Conservation (phyloP, 2,113 vertebrate species). For the Columba livia region DNA sequence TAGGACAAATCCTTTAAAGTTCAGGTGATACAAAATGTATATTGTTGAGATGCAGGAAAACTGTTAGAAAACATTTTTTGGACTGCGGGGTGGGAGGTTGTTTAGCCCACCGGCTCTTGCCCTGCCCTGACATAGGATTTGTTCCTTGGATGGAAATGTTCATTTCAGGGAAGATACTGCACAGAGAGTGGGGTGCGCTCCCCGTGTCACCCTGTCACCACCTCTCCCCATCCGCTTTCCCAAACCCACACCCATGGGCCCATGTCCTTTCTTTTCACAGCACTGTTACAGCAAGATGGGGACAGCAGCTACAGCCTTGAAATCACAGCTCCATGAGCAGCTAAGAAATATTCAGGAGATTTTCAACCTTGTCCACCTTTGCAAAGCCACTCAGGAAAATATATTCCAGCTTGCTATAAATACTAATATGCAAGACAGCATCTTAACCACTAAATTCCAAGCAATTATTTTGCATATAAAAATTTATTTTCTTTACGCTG, state of each 20-base stretch:
- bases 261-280: rapidly evolving
- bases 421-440: background rate
- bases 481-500: background rate
- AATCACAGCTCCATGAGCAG: background rate
- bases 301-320: background rate
- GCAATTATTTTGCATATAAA: conserved; percentile 10
- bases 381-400: background rate
- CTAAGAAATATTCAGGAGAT: background rate
- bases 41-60: background rate
- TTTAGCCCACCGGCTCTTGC: background rate
- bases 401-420: background rate
- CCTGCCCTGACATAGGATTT: background rate
- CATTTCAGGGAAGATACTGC: background rate
- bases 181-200: rapidly evolving
- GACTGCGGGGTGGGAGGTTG: background rate
- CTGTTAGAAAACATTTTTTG: background rate
- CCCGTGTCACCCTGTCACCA: background rate
- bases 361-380: background rate
- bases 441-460: background rate
- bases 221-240: background rate
- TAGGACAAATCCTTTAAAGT: background rate
- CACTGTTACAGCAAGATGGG: rapidly evolving
- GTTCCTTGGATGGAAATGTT: no score
- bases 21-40: rapidly evolving
- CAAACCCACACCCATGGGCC: no score